Base-by-base conservation (phyloP, 2,888 invertebrate genomes). In the Athalia circularis region DNA sequence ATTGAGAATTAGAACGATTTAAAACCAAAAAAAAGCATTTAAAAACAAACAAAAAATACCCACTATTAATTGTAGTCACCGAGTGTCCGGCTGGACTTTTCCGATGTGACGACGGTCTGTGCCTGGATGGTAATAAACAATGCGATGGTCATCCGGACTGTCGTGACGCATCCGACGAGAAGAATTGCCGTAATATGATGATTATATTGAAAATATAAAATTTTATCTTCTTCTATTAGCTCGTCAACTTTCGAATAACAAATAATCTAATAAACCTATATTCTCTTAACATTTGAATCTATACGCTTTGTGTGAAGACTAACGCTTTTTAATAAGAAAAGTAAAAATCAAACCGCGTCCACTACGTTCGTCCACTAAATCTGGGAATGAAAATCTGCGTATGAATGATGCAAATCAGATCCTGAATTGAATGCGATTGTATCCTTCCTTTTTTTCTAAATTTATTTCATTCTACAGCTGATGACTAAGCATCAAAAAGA, bases 71-170 rank as follows among this genome's bases (percentile, higher is more conserved):
- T 75, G n/a, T 62, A 75, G 76, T 81, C 81, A 79, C 86, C 87
- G 88, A 84, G 70, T 92, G 91, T 82, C 84, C 85, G 65, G 81
- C 81, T 0, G 92, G 92, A 65, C 91, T 93, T 83, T 93, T 92
- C 87, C 88, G 88, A 3, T 94, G 94, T 87, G 85, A 90, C 80
- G 91, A 93, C 83, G 92, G 93, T 45, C 89, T 90, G 78, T 94
- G 94, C 85, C 93, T 94, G 81, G 91, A 91, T 80, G 87, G 88
- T 9, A 85, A 86, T 52, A 91, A 92, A 80, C 91, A 91, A 79
- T 96, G 96, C 88, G 92, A 95, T 87, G 88, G 90, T 4, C 90
- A 91, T 9, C 77, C 83, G n/a, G 94, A 95, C 84, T 95, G 95
- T 84, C 87, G 87, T 9, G 91, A 92, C 79, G 90, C 91, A 57